phyloP scores from a whole-genome alignment of 1,140 invertebrate genomes.

The Contarinia nasturtii region DNA sequence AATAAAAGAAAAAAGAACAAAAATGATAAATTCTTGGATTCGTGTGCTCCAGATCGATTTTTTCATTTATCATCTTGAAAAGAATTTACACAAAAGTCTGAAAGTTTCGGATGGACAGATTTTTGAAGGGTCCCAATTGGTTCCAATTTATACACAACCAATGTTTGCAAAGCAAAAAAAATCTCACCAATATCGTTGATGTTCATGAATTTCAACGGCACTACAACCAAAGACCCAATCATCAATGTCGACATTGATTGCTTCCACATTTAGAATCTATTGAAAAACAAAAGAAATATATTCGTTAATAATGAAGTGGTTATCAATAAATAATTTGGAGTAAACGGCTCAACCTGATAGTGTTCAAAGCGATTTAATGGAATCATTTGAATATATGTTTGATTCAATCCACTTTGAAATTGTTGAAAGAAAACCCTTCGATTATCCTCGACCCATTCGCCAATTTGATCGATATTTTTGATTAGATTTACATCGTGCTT shows the following conservation, averaged over 20 bases:
- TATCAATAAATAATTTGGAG: too few relatives aligned
- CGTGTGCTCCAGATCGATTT: too few relatives aligned
- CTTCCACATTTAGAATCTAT: constrained; percentile 28
- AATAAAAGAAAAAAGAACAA: not conserved
- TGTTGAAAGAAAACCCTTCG: constrained; percentile 3
- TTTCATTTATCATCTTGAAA: too few relatives aligned
- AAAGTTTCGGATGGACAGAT: too few relatives aligned
- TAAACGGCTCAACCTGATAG: constrained; percentile 30
- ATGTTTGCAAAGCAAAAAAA: not conserved
- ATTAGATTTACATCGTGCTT: not conserved
- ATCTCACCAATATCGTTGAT: constrained; percentile 40
- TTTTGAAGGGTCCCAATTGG: too few relatives aligned
- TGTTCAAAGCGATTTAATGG: constrained; percentile 29
- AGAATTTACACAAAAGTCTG: too few relatives aligned
- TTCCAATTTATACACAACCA: too few relatives aligned
- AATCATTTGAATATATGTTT: constrained; percentile 38
- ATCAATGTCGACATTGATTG: constrained; percentile 36
- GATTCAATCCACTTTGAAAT: constrained; percentile 2
- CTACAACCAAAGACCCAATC: constrained; percentile 58
- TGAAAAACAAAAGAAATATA: not conserved
- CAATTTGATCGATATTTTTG: constrained; percentile 1
- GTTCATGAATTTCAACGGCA: constrained; percentile 27
- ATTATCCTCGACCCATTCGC: constrained; percentile 4
- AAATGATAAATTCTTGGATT: too few relatives aligned
- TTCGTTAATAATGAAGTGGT: too few relatives aligned